These are phyloP conservation scores for Rhipidura dahli DNA, from an alignment of 2,113 vertebrate species.

Conservation along the genomic window DNA sequence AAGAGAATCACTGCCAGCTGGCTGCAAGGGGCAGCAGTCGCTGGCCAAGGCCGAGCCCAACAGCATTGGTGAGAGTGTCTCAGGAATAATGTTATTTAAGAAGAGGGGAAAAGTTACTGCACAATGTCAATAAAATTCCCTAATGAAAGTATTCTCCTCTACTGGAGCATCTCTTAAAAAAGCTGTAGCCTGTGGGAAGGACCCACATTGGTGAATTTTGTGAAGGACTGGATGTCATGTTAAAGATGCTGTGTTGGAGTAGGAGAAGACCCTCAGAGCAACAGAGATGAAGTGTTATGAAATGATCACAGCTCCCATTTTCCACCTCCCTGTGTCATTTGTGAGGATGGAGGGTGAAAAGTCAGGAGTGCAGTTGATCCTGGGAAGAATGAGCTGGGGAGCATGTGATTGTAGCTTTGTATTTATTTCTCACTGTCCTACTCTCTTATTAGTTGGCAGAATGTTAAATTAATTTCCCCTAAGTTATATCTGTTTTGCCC, in stretches of 20 bases:
- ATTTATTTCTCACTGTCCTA: not conserved
- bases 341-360: not conserved
- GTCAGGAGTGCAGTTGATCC: not conserved
- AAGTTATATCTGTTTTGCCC: not conserved
- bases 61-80: accelerated
- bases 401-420: not conserved
- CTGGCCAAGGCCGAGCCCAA: accelerated
- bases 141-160: not conserved
- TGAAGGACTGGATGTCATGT: not conserved
- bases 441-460: not conserved
- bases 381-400: not conserved
- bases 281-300: not conserved
- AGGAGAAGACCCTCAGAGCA: not conserved
- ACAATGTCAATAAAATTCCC: not conserved
- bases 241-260: accelerated
- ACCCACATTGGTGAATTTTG: not conserved
- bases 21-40: accelerated
- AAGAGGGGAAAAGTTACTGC: not conserved
- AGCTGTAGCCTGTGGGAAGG: not conserved
- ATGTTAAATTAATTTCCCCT: not conserved
- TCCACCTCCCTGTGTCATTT: not conserved
- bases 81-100: not conserved
- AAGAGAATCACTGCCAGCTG: not conserved
- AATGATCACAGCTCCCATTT: not conserved
- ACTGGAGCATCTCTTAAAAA: not conserved